Base-by-base conservation (phyloP, 1,140 invertebrate species). In the Eumaeus atala region DNA sequence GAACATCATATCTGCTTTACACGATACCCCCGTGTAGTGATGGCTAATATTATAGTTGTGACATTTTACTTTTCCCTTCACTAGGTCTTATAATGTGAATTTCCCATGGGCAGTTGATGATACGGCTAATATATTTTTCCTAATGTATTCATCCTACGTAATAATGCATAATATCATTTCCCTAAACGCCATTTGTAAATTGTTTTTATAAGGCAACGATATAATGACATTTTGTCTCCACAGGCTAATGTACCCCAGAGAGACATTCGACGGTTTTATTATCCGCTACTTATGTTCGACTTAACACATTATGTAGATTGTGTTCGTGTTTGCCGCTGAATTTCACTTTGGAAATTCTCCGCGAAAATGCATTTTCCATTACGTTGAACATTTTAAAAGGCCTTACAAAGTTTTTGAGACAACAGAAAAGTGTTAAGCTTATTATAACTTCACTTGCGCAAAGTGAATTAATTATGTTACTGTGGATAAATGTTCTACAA, bases 221-320 rank as follows among this genome's bases (percentile, higher is more conserved):
- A 5, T 6, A 40, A 40, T 14, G 14, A 17, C 40, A 11, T 14
- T 44, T 9, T 9, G 14, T 16, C 17, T 28, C 21, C 17, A 16
- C n/a, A 14, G 40, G 40, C 14, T 44, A 44, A 44, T 14, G 16
- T 44, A 8, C 21, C 21, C 21, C 21, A 28, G 40, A 7, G 40
- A 44, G 7, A 16, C 17, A 44, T 44, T 44, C 40, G 40, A 14
- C 40, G 16, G 40, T 16, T 44, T 44, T 40, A 40, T 40, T 14
- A 14, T 8, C 12, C 14, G n/a, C n/a, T n/a, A n/a, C n/a, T 40
- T 17, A 44, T 44, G 14, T 44, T 14, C 14, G 40, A 44, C 40
- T 18, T 44, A 44, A 44, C 40, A 44, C 40, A 44, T 44, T 44
- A 44, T 44, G 40, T 44, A 44, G 16, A 44, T 44, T 44, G 16